These are phyloP conservation scores for Caenorhabditis wallacei DNA, from an alignment of 2,888 invertebrate species.

Conservation along the genomic window DNA sequence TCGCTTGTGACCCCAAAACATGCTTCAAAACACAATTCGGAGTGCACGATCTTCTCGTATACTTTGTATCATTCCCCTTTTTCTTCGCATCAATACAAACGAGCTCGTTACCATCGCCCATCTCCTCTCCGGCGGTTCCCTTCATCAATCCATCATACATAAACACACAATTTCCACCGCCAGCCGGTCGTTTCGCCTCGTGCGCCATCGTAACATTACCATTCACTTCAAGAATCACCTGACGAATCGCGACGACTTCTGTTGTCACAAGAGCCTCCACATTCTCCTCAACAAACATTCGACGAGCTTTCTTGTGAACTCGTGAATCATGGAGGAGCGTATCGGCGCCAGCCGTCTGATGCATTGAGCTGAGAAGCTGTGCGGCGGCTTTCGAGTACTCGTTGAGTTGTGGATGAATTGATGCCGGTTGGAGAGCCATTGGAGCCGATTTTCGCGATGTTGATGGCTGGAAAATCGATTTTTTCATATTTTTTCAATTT, in stretches of 20 bases:
- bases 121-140: constrained; percentile 53
- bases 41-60: constrained; percentile 49
- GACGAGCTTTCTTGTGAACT: constrained; percentile 9
- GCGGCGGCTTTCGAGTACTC: constrained; percentile 49
- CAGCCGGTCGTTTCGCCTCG: constrained; percentile 38
- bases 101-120: constrained; percentile 33
- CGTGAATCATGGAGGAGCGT: constrained; percentile 42
- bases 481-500: no score
- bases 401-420: constrained; percentile 32
- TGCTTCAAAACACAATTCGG: constrained; percentile 67
- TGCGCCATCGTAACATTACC: constrained; percentile 45
- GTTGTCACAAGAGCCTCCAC: constrained; percentile 50
- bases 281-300: constrained; percentile 51
- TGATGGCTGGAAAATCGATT: no score
- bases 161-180: constrained; percentile 32
- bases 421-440: background rate
- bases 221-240: constrained; percentile 48
- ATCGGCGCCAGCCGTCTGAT: constrained; percentile 39
- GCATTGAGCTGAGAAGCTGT: constrained; percentile 20
- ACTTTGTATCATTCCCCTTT: constrained; percentile 54
- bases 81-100: constrained; percentile 55
- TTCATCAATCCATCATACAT: constrained; percentile 65
- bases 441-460: constrained; percentile 40
- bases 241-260: constrained; percentile 5
- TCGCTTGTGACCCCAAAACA: constrained; percentile 43